Evolutionary conservation across 2,888 invertebrate genomes (phyloP).

Genomic region (Conus canariensis): DNA sequence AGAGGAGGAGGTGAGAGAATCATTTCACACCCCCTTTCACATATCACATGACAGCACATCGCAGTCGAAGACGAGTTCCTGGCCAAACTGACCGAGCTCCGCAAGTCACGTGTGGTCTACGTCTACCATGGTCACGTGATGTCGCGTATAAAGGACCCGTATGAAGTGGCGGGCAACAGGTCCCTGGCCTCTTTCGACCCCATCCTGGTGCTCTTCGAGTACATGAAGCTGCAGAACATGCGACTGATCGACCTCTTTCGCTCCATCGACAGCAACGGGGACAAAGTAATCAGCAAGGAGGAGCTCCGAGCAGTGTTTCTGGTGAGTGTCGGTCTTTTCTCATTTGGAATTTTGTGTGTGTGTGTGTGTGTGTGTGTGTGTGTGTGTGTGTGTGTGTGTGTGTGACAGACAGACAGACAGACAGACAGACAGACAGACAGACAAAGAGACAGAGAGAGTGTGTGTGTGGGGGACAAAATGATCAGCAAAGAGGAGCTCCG

Average conservation of each 20-base stretch:
- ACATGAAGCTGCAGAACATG: slow-evolving; percentile 50
- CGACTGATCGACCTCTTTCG: slow-evolving; percentile 54
- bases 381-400: neutral
- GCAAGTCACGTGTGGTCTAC: slow-evolving; percentile 38
- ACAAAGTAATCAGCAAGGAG: slow-evolving; percentile 47
- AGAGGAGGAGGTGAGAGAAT: too few species aligned
- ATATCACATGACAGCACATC: slow-evolving; percentile 18
- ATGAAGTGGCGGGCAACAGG: neutral
- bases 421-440: too few species aligned
- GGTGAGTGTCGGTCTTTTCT: slow-evolving; percentile 36
- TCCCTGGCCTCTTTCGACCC: slow-evolving; percentile 50
- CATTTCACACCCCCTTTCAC: neutral
- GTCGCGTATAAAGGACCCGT: slow-evolving; percentile 15
- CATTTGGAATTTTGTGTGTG: neutral
- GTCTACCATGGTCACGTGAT: slow-evolving; percentile 44
- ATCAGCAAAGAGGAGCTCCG: slow-evolving; percentile 51
- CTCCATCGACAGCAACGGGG: slow-evolving; percentile 52
- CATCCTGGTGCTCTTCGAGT: slow-evolving; percentile 52
- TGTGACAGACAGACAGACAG: too few species aligned
- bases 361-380: neutral
- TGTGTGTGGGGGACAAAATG: slow-evolving; percentile 28
- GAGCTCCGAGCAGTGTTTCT: slow-evolving; percentile 53
- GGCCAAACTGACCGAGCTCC: slow-evolving; percentile 34
- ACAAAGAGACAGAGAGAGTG: too few species aligned
- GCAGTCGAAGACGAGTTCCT: slow-evolving; percentile 47